Percentiles rank a stretch among this genome's conserved stretches.
phyloP scores from a whole-genome alignment of 2,797 vertebrate species.

The Sebastes miniatus region DNA sequence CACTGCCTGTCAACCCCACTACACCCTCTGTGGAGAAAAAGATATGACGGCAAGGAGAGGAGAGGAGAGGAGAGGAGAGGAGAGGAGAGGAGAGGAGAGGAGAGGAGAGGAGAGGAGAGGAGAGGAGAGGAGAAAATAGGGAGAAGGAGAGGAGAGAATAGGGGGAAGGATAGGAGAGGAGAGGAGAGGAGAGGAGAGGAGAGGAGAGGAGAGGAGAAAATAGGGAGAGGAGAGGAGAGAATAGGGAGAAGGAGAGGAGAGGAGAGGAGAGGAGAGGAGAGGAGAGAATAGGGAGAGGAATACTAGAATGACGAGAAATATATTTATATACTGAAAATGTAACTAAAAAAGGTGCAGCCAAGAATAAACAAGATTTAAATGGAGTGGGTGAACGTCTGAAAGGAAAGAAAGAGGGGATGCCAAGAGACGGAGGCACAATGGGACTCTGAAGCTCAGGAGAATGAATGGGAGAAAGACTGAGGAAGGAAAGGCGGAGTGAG shows the following conservation, averaged over 20 bases:
- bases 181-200: neutral
- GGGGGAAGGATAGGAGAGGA: no score
- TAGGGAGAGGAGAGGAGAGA: neutral
- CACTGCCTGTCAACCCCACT: constrained; percentile 75
- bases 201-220: neutral
- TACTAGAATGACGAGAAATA: constrained; percentile 25
- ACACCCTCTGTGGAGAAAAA: constrained; percentile 44
- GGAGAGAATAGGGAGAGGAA: neutral
- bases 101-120: neutral
- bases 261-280: neutral
- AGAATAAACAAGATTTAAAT: constrained; percentile 55
- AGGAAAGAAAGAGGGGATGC: constrained; percentile 26
- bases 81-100: neutral
- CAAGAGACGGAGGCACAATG: constrained; percentile 57
- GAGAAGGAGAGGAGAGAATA: neutral
- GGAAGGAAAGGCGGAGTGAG: constrained; percentile 65
- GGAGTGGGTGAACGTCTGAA: constrained; percentile 38
- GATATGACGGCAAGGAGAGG: constrained; percentile 10
- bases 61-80: neutral
- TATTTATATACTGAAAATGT: constrained; percentile 38
- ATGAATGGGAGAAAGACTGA: constrained; percentile 48
- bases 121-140: neutral
- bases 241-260: neutral
- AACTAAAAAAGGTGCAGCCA: constrained; percentile 33
- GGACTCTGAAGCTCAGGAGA: constrained; percentile 32